These are phyloP conservation scores for Empidonax alnorum DNA, from an alignment of 2,113 vertebrate species.

Conservation along the genomic window DNA sequence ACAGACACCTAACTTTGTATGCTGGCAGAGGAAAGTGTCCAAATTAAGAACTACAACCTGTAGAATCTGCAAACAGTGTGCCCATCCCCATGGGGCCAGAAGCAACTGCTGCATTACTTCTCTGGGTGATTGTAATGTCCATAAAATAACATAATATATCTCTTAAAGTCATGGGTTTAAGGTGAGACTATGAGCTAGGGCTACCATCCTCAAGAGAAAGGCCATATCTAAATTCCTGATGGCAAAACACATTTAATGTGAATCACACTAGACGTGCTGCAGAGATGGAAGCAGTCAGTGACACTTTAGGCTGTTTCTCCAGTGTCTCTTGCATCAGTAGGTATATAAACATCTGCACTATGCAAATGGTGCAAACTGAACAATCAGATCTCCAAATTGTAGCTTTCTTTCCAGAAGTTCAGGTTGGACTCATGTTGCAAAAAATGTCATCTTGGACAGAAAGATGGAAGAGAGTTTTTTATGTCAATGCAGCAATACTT, in stretches of 20 bases:
- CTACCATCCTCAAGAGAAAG: not conserved
- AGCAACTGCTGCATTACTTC: accelerated
- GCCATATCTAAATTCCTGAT: not conserved
- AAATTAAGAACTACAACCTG: not conserved
- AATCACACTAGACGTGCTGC: not conserved
- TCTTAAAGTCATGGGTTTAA: not conserved
- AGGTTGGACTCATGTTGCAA: not conserved
- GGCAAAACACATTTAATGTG: not conserved
- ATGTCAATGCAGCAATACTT: not conserved
- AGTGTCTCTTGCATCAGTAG: not conserved
- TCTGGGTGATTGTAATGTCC: not conserved
- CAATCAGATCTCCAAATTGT: accelerated
- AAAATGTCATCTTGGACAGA: not conserved
- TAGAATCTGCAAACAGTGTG: not conserved
- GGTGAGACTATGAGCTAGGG: not conserved
- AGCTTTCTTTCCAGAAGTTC: not conserved
- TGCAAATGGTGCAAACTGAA: not conserved
- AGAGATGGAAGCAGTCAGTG: accelerated
- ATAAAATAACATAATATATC: not conserved
- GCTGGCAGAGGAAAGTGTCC: not conserved
- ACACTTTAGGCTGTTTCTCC: not conserved
- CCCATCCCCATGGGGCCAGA: too few species aligned
- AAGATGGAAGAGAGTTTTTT: not conserved
- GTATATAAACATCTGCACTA: not conserved
- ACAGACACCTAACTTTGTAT: not conserved